A percentile compares a stretch with the other conserved stretches of the same genome.
Conservation (phyloP, 2,797 vertebrate genomes). For the Pipistrellus pipistrellus region DNA sequence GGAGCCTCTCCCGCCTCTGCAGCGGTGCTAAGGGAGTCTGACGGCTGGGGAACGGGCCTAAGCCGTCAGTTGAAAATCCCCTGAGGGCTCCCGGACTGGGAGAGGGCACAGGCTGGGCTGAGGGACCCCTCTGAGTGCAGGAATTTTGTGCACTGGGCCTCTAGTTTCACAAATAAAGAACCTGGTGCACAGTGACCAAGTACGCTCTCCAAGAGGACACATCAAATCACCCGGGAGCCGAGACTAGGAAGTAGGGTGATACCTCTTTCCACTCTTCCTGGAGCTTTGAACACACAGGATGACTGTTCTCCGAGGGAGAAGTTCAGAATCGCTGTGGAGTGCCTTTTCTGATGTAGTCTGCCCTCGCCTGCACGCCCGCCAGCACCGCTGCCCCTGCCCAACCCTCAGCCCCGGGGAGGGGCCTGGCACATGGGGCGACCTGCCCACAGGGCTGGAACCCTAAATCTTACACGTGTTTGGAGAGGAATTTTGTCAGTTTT, state of each 20-base stretch:
- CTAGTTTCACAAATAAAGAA: slow-evolving; percentile 6
- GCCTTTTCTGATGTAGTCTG: neutral
- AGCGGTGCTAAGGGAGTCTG: rapidly evolving
- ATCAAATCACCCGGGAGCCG: neutral
- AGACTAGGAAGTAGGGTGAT: neutral
- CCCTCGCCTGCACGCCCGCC: neutral
- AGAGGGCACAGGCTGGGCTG: no score
- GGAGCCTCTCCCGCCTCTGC: no score
- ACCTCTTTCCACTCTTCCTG: neutral
- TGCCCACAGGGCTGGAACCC: slow-evolving; percentile 6
- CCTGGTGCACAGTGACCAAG: neutral
- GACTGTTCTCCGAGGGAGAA: neutral
- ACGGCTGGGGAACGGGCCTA: no score
- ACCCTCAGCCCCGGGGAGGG: neutral
- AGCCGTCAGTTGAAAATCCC: no score
- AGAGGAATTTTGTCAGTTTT: slow-evolving; percentile 41
- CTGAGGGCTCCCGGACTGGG: no score
- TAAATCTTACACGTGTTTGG: slow-evolving; percentile 60
- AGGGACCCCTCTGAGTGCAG: no score
- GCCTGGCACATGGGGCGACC: neutral
- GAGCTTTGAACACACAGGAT: neutral
- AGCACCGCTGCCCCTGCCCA: rapidly evolving
- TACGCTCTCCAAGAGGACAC: neutral
- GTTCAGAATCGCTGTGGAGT: neutral
- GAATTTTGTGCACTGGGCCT: no score